Base-by-base conservation (phyloP, 2,113 vertebrate species). In the Xenopus tropicalis region DNA sequence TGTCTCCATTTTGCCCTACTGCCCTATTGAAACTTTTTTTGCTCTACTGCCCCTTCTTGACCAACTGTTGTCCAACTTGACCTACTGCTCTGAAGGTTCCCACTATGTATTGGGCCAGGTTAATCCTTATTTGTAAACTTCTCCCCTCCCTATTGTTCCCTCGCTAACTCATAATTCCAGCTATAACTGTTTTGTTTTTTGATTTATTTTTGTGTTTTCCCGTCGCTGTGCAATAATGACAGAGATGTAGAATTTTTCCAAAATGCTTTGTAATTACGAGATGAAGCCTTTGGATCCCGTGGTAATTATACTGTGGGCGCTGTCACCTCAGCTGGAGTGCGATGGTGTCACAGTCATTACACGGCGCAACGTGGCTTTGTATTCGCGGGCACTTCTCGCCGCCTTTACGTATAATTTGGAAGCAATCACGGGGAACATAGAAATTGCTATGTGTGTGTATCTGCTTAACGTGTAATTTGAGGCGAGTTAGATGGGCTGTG, bases 381-480 rank as follows among this genome's bases (percentile, higher is more conserved):
- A 21, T 65, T 72, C 61, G 11, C 16, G 58, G 17, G 52, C 14
- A 48, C 37, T 66, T 59, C 20, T 43, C 19, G 29, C 4, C 68
- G 46, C 14, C 64, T 61, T 67, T 37, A 22, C 56, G 46, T 67
- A 74, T 74, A 74, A 74, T 74, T 67, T 74, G 64, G 37, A 66
- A 46, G 71, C 71, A 66, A 66, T 73, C 71, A 73, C 63, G 11
- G 43, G 46, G 63, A 73, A 73, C 71, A 73, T 73, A 63, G n/a
- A 74, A 74, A 74, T 74, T 74, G 72, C 72, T 59, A 68, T 67
- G 54, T 67, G 54, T 67, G 66, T 74, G 72, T 66, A 74, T 58
- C 72, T 43, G 46, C 72, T 74, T 67, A 67, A 67, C 65, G 48
- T 74, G 54, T 74, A 46, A 67, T 74, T 74, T 74, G 51, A 58